Evolutionary conservation across 2,797 vertebrate species (phyloP).

Genomic region (Gymnoscopelus braueri): DNA sequence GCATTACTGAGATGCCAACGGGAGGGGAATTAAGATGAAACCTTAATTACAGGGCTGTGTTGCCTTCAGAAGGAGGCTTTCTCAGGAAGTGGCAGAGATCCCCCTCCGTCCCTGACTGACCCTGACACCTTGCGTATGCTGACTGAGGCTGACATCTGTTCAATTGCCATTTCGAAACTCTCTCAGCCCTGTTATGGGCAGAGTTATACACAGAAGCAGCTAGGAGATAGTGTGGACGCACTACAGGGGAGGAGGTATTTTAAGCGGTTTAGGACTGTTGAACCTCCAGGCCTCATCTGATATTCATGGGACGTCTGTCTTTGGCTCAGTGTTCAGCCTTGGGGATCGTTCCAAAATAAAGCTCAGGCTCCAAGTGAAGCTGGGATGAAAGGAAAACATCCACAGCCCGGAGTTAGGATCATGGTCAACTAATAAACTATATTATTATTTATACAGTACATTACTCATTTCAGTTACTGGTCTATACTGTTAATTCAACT

Average conservation of each 20-base stretch:
- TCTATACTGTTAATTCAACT: background rate
- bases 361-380: conserved; percentile 30
- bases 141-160: conserved; percentile 21
- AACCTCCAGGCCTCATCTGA: conserved; percentile 52
- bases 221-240: conserved; percentile 3
- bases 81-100: conserved; percentile 8
- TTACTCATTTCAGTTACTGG: conserved; percentile 21
- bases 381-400: conserved; percentile 30
- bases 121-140: background rate
- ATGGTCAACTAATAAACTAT: conserved; percentile 11
- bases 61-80: conserved; percentile 25
- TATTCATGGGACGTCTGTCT: conserved; percentile 53
- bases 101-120: conserved; percentile 11
- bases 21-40: conserved; percentile 38
- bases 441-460: conserved; percentile 3
- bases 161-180: conserved; percentile 29
- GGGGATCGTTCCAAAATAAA: conserved; percentile 43
- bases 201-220: conserved; percentile 9
- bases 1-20: conserved; percentile 30
- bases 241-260: conserved; percentile 18
- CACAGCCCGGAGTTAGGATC: conserved; percentile 21
- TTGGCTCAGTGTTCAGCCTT: conserved; percentile 27
- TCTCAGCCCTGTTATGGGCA: conserved; percentile 1
- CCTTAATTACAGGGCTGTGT: conserved; percentile 44
- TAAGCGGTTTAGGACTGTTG: conserved; percentile 36